Percentiles rank a stretch among this genome's conserved stretches.
Conservation (phyloP, 2,888 invertebrate species). For the Uropetala carovei region DNA sequence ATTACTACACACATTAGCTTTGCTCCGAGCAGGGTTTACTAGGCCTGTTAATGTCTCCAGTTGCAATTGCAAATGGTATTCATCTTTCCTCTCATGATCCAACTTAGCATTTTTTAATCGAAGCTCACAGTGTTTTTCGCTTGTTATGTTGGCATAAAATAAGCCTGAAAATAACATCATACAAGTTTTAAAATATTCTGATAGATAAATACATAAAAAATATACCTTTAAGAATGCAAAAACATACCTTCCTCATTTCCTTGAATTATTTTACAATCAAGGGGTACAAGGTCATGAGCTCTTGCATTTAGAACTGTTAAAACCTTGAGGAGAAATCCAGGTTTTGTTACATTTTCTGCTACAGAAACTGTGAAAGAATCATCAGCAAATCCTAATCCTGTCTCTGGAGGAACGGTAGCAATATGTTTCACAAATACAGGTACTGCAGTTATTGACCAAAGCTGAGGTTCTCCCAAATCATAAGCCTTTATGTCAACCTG, state of each 20-base stretch:
- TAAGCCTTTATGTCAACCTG: constrained; percentile 90
- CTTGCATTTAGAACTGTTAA: constrained; percentile 86
- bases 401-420: constrained; percentile 82
- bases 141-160: constrained; percentile 85
- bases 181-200: not conserved
- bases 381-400: constrained; percentile 91
- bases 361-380: constrained; percentile 88
- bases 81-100: constrained; percentile 77
- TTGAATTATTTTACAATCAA: constrained; percentile 87
- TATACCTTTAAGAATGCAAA: not conserved
- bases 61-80: constrained; percentile 86
- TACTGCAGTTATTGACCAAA: constrained; percentile 88
- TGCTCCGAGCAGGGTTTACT: constrained; percentile 86
- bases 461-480: constrained; percentile 90
- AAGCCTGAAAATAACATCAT: constrained; percentile 76
- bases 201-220: not conserved
- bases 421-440: constrained; percentile 90
- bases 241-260: constrained; percentile 85
- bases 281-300: constrained; percentile 81
- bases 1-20: constrained; percentile 77
- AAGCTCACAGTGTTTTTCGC: constrained; percentile 90
- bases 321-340: constrained; percentile 82
- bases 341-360: constrained; percentile 85
- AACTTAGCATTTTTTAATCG: constrained; percentile 78
- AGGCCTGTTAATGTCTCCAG: constrained; percentile 88